Conservation (phyloP, 1,140 invertebrate genomes). For the Augochlora pura region DNA sequence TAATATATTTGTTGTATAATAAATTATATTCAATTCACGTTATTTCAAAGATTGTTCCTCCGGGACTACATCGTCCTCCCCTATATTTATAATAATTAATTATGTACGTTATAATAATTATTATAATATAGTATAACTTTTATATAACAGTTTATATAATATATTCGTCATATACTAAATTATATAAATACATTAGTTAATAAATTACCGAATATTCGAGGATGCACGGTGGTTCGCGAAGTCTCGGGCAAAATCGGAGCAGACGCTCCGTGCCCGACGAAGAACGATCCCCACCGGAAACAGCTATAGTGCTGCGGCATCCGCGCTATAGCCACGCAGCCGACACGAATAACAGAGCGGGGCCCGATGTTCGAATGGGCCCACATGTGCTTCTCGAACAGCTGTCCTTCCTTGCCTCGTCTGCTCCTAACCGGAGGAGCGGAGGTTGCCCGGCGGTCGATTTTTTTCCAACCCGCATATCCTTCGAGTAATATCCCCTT, state of each 20-base stretch:
- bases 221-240: conserved; percentile 16
- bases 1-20: no score
- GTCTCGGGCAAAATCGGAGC: conserved; percentile 22
- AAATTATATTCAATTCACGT: no score
- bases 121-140: no score
- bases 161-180: no score
- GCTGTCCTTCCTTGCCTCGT: conserved; percentile 31
- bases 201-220: background rate
- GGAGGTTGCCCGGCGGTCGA: background rate
- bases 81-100: no score
- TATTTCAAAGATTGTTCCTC: no score
- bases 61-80: no score
- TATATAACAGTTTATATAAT: no score
- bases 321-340: conserved; percentile 23
- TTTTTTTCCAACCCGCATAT: background rate
- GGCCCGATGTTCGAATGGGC: conserved; percentile 44
- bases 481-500: no score
- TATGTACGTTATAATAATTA: no score
- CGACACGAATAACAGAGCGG: conserved; percentile 33
- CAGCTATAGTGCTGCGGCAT: conserved; percentile 48
- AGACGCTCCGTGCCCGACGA: conserved; percentile 36
- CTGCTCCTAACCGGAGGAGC: no score
- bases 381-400: conserved; percentile 42
- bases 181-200: no score
- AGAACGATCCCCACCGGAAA: conserved; percentile 53